Percentiles rank a stretch among this genome's conserved stretches.
phyloP scores from a whole-genome alignment of 2,888 invertebrate genomes.

The Agonopterix subpropinquella region DNA sequence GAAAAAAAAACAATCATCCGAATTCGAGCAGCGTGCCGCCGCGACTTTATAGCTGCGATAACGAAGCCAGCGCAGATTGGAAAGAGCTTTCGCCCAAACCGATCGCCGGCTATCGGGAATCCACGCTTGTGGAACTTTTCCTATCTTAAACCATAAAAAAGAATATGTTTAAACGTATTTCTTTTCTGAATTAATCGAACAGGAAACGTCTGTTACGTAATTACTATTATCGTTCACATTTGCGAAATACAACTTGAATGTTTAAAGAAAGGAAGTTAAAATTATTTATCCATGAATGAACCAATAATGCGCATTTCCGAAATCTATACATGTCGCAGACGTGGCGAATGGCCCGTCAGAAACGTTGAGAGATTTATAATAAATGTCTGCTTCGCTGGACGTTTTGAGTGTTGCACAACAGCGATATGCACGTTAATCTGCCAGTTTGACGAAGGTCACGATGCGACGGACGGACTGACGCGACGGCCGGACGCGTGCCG shows the following conservation, averaged over 20 bases:
- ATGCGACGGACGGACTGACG: constrained; percentile 20
- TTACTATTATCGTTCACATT: constrained; percentile 2
- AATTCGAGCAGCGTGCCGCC: constrained; percentile 20
- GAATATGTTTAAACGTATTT: neutral
- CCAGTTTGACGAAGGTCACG: constrained; percentile 71
- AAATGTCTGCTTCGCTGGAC: constrained; percentile 31
- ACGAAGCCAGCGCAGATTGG: constrained; percentile 33
- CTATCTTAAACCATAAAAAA: constrained; percentile 9
- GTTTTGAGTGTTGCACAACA: constrained; percentile 44
- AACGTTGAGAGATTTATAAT: constrained; percentile 17
- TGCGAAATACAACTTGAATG: neutral
- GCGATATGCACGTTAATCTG: constrained; percentile 62
- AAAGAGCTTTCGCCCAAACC: constrained; percentile 17
- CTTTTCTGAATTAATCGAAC: neutral
- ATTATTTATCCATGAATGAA: constrained; percentile 8
- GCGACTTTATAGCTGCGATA: constrained; percentile 51
- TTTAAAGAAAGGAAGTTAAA: neutral
- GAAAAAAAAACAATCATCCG: constrained; percentile 41
- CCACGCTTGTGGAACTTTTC: constrained; percentile 12
- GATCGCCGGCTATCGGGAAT: constrained; percentile 22
- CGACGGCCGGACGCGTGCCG: constrained; percentile 52
- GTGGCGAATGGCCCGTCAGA: constrained; percentile 8
- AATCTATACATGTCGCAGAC: constrained; percentile 2
- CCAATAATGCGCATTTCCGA: constrained; percentile 8
- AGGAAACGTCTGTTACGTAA: constrained; percentile 8